These are phyloP conservation scores for Callocephalon fimbriatum DNA, from an alignment of 2,113 vertebrate species.

Conservation along the genomic window DNA sequence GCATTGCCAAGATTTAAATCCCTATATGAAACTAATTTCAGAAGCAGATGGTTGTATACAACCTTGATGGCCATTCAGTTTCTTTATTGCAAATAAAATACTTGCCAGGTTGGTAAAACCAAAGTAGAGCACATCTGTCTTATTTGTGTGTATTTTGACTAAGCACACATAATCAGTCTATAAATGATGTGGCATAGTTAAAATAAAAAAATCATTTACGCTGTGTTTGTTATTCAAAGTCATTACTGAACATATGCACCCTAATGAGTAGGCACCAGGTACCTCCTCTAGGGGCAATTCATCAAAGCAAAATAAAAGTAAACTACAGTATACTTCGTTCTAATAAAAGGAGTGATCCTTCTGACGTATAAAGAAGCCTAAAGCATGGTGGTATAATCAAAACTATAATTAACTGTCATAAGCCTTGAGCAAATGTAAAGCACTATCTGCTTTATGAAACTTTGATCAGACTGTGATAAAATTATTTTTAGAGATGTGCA, in stretches of 20 bases:
- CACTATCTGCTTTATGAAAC: constrained; percentile 55
- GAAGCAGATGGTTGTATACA: constrained; percentile 79
- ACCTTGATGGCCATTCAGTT: constrained; percentile 78
- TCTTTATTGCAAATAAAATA: constrained; percentile 80
- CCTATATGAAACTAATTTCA: constrained; percentile 74
- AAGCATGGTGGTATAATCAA: constrained; percentile 51
- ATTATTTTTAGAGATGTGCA: constrained; percentile 36
- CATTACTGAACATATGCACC: constrained; percentile 61
- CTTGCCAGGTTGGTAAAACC: constrained; percentile 78
- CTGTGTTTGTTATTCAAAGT: constrained; percentile 40
- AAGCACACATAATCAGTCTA: constrained; percentile 67
- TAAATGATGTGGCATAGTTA: constrained; percentile 61
- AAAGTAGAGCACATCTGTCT: constrained; percentile 77
- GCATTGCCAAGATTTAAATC: constrained; percentile 59
- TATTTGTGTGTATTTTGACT: constrained; percentile 72
- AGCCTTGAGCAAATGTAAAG: constrained; percentile 57
- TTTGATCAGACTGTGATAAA: constrained; percentile 41
- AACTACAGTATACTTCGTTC: constrained; percentile 21
- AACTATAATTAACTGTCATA: constrained; percentile 64
- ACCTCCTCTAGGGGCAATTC: constrained; percentile 7
- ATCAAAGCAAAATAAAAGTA: constrained; percentile 41
- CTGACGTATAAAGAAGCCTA: constrained; percentile 35
- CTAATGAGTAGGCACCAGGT: constrained; percentile 15
- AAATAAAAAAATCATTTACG: background rate
- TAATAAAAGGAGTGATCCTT: constrained; percentile 21